Evolutionary conservation across 2,888 invertebrate genomes (phyloP).

Genomic region (Oscheius sp.): DNA sequence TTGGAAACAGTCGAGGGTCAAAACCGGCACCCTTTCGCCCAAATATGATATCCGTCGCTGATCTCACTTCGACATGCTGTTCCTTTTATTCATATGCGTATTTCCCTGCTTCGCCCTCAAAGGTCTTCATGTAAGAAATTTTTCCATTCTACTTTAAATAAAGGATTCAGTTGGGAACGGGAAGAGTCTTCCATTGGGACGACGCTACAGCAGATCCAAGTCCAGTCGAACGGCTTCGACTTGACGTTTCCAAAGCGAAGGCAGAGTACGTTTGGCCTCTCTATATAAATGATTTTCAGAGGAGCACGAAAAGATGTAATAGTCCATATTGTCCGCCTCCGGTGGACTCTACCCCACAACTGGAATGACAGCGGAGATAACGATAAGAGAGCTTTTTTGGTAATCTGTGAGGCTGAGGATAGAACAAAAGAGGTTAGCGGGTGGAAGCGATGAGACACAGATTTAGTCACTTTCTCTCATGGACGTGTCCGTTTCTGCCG

Average conservation of each 20-base stretch:
- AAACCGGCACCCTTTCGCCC: conserved; percentile 14
- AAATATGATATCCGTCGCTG: conserved; percentile 13
- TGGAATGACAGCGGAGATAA: conserved; percentile 16
- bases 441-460: neutral
- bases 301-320: neutral
- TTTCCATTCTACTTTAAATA: neutral
- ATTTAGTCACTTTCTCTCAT: conserved; percentile 24
- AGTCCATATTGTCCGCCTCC: conserved; percentile 18
- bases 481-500: conserved; percentile 17
- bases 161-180: neutral
- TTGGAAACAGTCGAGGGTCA: neutral
- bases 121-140: conserved; percentile 7
- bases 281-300: neutral
- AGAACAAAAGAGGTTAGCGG: conserved; percentile 1
- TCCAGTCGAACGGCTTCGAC: conserved; percentile 21
- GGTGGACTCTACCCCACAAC: conserved; percentile 15
- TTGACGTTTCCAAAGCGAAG: neutral
- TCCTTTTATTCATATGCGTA: conserved; percentile 8
- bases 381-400: neutral
- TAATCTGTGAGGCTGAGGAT: conserved; percentile 26
- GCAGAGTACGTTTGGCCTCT: neutral
- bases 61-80: conserved; percentile 5
- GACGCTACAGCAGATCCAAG: neutral
- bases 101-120: neutral
- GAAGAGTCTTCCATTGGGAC: conserved; percentile 20